Base-by-base conservation (phyloP, 2,888 invertebrate species). In the Teleogryllus oceanicus region DNA sequence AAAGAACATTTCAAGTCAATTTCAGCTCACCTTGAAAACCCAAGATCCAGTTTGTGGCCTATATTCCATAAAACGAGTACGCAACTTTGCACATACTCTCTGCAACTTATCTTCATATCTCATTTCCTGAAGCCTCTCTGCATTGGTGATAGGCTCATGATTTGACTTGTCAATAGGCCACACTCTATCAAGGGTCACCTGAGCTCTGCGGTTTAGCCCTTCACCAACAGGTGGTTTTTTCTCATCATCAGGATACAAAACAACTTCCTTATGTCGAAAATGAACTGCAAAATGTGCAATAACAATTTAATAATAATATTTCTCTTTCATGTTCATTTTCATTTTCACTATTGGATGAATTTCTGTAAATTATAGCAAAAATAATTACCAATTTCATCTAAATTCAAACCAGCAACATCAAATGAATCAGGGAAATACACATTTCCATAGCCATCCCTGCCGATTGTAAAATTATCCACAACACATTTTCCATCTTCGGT, bases 1-100 rank as follows among this genome's bases (percentile, higher is more conserved):
- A 37, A 37, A 78, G 11, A 79, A 16, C 18, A 79, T 37, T n/a
- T 20, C 2, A 13, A 49, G 8, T 20, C 18, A 78, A 62, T 12
- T 50, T 78, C 16, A 78, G 37, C 37, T 37, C 83, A 94, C 95
- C 86, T 94, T 92, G 88, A 99, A 99, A 78, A 98, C 97, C 98
- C 99, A 99, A 80, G 97, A 96, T 49, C 99, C 99, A 2, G 96
- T 97, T 86, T 96, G 95, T 0, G 98, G 96, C 0, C 97, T 91
- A 87, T 98, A 99, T 86, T 99, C 98, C 10, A 97, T 91, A 87
- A 99, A 99, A 79, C 93, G 92, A 0, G 97, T 96, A 82, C 94
- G 94, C 87, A 97, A 94, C 84, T 94, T 95, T 82, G 93, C 92
- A 81, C 96, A 95, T 1, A 94, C 94, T 50, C 92, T 90, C 20